Base-by-base conservation (phyloP, 1,140 invertebrate genomes). In the Eueides isabella region DNA sequence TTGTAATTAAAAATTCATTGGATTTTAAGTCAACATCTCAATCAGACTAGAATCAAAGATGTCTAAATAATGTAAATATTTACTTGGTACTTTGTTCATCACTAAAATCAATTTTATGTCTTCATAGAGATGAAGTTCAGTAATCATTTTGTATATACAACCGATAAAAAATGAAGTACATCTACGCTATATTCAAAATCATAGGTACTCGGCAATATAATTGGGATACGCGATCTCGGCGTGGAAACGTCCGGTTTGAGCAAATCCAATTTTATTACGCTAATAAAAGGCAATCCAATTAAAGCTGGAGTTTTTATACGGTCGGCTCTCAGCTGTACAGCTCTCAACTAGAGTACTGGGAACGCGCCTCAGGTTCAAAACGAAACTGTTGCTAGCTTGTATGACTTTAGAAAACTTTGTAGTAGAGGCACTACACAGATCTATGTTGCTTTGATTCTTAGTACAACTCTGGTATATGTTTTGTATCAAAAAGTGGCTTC, bases 241-340 rank as follows among this genome's bases (percentile, higher is more conserved):
- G 61, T 70, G 73, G 77, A 82, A 84, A 80, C 79, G 78, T 83
- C 81, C 82, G 75, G 82, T 81, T 81, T 83, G 80, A 85, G 82
- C 87, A 84, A 90, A 87, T 88, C 83, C 84, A 84, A 88, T 88
- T 90, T 90, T 90, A 90, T 91, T 88, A 89, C 87, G 85, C 87
- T 90, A 91, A 90, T 90, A 91, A 91, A 91, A 88, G 84, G 82
- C 86, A 85, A 88, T 89, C 88, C 89, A 91, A 91, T 91, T 91
- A 91, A 88, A 86, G 82, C 79, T 75, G 79, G 78, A 82, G 82
- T 89, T 90, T 89, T 90, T 87, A 62, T 70, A 85, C 83, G 68
- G 26, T 68, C 66, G 72, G 72, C 72, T 74, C 77, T 75, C 74
- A 64, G 72, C 48, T 72, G 70, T 72, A 80, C 72, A 63, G 74